These are phyloP conservation scores for Cerceris ruficornis DNA, from an alignment of 2,888 invertebrate species.

Conservation along the genomic window DNA sequence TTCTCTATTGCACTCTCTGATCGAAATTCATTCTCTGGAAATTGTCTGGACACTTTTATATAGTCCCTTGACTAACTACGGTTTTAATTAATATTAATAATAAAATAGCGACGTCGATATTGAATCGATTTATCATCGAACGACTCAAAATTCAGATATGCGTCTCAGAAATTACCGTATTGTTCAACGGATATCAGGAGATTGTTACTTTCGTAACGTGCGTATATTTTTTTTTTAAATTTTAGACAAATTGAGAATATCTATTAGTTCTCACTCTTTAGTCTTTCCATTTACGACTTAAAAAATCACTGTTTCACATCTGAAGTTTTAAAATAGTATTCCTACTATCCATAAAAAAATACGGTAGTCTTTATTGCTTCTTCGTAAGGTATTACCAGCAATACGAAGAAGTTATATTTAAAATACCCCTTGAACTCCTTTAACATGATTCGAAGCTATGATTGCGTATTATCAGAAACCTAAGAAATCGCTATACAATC, in stretches of 20 bases:
- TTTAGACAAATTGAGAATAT: too few species aligned
- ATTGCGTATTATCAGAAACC: neutral
- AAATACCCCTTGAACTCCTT: neutral
- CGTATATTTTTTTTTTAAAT: too few species aligned
- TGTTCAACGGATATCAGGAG: neutral
- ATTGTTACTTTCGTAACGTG: neutral
- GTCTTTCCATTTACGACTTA: too few species aligned
- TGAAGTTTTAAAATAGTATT: neutral
- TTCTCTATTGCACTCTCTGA: neutral
- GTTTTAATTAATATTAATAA: too few species aligned
- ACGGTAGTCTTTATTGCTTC: neutral
- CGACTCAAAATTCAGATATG: too few species aligned
- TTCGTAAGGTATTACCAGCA: too few species aligned
- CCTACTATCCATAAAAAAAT: constrained; percentile 22
- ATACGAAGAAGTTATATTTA: too few species aligned
- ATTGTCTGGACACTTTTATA: neutral
- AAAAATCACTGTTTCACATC: neutral
- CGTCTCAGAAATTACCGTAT: neutral
- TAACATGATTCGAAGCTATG: neutral
- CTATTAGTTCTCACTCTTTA: too few species aligned
- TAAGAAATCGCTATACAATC: neutral
- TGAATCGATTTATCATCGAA: too few species aligned
- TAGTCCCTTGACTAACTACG: too few species aligned
- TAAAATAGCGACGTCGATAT: too few species aligned
- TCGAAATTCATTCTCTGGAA: neutral